Base-by-base conservation (phyloP, 2,888 invertebrate species). In the Tiliacea citrago region DNA sequence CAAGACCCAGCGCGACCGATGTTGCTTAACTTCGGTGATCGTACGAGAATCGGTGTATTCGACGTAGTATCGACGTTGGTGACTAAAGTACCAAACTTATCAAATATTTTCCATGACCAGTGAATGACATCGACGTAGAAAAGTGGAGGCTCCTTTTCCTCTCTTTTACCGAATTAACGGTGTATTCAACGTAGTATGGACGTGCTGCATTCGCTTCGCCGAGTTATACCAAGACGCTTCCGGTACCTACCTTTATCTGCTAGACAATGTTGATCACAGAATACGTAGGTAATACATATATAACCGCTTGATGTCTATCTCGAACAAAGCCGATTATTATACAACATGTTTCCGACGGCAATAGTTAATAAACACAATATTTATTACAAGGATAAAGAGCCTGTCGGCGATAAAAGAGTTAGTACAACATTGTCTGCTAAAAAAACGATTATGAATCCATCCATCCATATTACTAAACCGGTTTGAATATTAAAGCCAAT, bases 1-100 rank as follows among this genome's bases (percentile, higher is more conserved):
- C 93, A 95, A 94, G 95, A 94, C 93, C 94, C 92, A 94, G 93
- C 93, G 89, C 94, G 94, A 93, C 94, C 94, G 92, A 94, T 91
- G 93, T 93, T 94, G 94, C 93, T 94, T 94, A 93, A 94, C 94
- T 94, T 94, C 94, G 93, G 94, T 95, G 95, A 94, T 95, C 94
- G 93, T 94, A 95, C 94, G 93, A 95, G 93, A 94, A 94, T 93
- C 93, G 93, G 94, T 94, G 94, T 93, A 84, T 93, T 94, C 94
- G 94, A 94, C 93, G 90, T 94, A 90, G 93, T 94, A 93, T 93
- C 93, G 92, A 93, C 93, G 88, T 89, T 90, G 89, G 88, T 88
- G 39, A 60, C 29, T 12, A 39, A 39, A 39, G 39, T 39, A 39
- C 39, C 2, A 39, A 39, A 39, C 2, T 39, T 39, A 39, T 39